phyloP scores from a whole-genome alignment of 2,888 invertebrate species.

The Branchipolynoe longqiensis region DNA sequence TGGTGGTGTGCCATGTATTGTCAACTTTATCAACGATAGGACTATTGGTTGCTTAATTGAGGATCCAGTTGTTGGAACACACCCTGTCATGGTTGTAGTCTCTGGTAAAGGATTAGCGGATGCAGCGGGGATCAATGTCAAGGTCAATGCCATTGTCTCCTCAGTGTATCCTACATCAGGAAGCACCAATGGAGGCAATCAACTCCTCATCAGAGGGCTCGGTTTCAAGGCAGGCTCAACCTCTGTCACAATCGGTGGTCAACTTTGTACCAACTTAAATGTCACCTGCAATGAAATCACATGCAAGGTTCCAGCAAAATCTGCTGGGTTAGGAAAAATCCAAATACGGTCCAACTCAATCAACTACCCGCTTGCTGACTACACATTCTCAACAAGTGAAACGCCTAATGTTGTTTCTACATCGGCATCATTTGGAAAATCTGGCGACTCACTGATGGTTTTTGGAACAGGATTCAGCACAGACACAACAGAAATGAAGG shows the following conservation, averaged over 20 bases:
- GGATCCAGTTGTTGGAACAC: slow-evolving; percentile 25
- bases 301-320: slow-evolving; percentile 29
- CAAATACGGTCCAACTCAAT: slow-evolving; percentile 20
- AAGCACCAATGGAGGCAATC: slow-evolving; percentile 27
- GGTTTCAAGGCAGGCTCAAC: slow-evolving; percentile 13
- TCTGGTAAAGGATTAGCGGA: slow-evolving; percentile 28
- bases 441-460: slow-evolving; percentile 60
- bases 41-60: neutral
- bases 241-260: neutral
- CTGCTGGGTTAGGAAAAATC: slow-evolving; percentile 33
- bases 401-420: slow-evolving; percentile 73
- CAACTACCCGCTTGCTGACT: slow-evolving; percentile 21
- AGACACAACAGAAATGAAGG: slow-evolving; percentile 66
- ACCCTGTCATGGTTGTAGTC: neutral
- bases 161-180: slow-evolving; percentile 17
- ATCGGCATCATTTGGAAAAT: slow-evolving; percentile 68
- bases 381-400: slow-evolving; percentile 64
- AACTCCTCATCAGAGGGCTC: neutral
- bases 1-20: slow-evolving; percentile 15
- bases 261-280: neutral
- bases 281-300: slow-evolving; percentile 10
- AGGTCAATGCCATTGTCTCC: neutral
- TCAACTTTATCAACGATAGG: slow-evolving; percentile 3
- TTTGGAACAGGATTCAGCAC: slow-evolving; percentile 72
- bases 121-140: neutral